A percentile compares a stretch with the other conserved stretches of the same genome.
Evolutionary conservation across 2,888 invertebrate species (phyloP).

Genomic region (Tenthredo mesomela): DNA sequence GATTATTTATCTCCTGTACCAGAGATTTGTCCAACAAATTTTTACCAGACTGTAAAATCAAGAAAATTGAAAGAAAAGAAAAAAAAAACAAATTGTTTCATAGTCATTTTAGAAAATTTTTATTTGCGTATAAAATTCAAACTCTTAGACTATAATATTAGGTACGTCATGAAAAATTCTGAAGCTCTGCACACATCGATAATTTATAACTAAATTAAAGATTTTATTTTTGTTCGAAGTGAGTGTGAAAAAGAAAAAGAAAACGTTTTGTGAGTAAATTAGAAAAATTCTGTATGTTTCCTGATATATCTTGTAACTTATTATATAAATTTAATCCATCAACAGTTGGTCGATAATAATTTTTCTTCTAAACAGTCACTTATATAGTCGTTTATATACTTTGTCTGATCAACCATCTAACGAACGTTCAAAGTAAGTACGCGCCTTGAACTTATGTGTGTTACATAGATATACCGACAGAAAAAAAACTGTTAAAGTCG

Average conservation of each 20-base stretch:
- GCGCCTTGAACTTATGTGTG: neutral
- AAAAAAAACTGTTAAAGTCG: neutral
- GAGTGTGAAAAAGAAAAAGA: no score
- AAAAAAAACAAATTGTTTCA: no score
- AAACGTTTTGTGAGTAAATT: no score
- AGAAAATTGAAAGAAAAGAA: neutral
- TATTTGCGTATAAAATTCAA: no score
- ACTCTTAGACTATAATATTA: no score
- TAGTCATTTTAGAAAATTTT: no score
- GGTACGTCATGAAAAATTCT: no score
- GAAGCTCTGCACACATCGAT: no score
- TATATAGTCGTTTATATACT: neutral
- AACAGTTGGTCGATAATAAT: neutral
- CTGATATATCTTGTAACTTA: neutral
- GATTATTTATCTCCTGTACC: neutral
- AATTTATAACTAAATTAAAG: no score
- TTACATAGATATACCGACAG: neutral
- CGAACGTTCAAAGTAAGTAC: neutral
- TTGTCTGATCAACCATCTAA: neutral
- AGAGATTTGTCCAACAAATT: neutral
- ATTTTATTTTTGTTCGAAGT: no score
- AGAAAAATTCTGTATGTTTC: no score
- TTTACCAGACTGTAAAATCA: neutral
- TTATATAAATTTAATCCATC: neutral
- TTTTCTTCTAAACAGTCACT: neutral